Percentiles rank a stretch among this genome's conserved stretches.
phyloP scores from a whole-genome alignment of 2,113 vertebrate species.

The Oostethus manadensis region DNA sequence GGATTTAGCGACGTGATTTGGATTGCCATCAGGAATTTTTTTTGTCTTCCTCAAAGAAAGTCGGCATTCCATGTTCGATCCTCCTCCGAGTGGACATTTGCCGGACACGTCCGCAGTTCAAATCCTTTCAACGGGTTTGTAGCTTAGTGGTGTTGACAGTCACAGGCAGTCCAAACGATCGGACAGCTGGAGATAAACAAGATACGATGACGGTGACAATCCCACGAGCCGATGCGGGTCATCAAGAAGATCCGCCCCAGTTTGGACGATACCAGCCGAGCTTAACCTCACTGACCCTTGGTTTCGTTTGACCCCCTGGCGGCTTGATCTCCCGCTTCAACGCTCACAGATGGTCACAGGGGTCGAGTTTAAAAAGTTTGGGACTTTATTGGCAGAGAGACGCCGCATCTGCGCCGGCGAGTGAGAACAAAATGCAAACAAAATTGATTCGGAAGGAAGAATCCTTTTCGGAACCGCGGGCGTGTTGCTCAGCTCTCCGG shows the following conservation, averaged over 20 bases:
- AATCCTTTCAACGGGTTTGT: no score
- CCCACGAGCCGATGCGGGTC: neutral
- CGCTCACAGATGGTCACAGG: slow-evolving; percentile 55
- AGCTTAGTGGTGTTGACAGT: neutral
- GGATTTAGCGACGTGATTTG: no score
- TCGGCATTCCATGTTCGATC: no score
- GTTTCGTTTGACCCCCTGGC: slow-evolving; percentile 62
- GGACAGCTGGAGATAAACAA: neutral
- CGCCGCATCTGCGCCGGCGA: slow-evolving; percentile 33
- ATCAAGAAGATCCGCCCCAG: neutral
- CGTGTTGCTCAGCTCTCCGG: slow-evolving; percentile 18
- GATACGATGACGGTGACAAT: neutral
- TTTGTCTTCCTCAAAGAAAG: no score
- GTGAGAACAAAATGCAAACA: slow-evolving; percentile 31
- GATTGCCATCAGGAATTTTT: no score
- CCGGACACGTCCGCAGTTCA: no score
- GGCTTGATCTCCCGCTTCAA: slow-evolving; percentile 39
- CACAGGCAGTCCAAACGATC: neutral
- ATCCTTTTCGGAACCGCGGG: slow-evolving; percentile 10
- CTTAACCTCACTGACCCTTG: slow-evolving; percentile 52
- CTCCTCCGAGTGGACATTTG: no score
- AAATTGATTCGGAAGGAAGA: slow-evolving; percentile 36
- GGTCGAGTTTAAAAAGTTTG: slow-evolving; percentile 42
- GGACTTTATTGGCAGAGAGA: slow-evolving; percentile 44
- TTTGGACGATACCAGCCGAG: slow-evolving; percentile 10